Percentiles rank a stretch among this genome's conserved stretches.
phyloP scores from a whole-genome alignment of 2,113 vertebrate species.

The Mastomys natalensis region DNA sequence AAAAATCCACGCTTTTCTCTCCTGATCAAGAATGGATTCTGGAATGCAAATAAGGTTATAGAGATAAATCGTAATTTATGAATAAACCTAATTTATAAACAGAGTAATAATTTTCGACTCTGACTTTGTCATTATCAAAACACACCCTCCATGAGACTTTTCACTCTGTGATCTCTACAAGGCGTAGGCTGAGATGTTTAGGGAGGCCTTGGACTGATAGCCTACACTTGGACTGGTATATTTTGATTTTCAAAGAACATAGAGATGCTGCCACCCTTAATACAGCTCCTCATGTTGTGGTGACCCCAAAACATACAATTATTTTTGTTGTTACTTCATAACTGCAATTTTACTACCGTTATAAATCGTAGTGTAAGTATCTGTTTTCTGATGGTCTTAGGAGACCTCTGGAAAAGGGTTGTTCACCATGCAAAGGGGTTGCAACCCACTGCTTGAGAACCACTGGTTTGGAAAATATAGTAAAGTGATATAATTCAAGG shows the following conservation, averaged over 20 bases:
- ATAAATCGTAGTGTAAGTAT: not conserved
- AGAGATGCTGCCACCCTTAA: not conserved
- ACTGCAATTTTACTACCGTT: not conserved
- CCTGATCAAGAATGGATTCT: not conserved
- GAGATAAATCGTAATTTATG: not conserved
- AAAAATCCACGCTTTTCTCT: not conserved
- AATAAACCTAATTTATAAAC: not conserved
- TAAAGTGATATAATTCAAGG: not conserved
- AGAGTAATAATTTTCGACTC: not conserved
- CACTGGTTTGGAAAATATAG: not conserved
- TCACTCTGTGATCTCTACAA: not conserved
- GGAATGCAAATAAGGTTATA: not conserved
- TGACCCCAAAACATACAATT: not conserved
- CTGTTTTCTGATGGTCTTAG: not conserved
- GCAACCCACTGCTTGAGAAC: no score
- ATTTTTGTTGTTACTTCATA: not conserved
- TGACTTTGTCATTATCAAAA: not conserved
- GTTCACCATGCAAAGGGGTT: not conserved
- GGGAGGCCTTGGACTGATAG: not conserved
- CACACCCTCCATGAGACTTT: not conserved
- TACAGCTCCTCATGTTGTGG: not conserved
- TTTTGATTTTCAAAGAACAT: slow-evolving; percentile 14
- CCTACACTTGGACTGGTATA: not conserved
- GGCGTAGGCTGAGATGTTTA: not conserved
- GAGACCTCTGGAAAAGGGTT: not conserved